Evolutionary conservation across 2,888 invertebrate species (phyloP).

Genomic region (Tupiocoris notatus): DNA sequence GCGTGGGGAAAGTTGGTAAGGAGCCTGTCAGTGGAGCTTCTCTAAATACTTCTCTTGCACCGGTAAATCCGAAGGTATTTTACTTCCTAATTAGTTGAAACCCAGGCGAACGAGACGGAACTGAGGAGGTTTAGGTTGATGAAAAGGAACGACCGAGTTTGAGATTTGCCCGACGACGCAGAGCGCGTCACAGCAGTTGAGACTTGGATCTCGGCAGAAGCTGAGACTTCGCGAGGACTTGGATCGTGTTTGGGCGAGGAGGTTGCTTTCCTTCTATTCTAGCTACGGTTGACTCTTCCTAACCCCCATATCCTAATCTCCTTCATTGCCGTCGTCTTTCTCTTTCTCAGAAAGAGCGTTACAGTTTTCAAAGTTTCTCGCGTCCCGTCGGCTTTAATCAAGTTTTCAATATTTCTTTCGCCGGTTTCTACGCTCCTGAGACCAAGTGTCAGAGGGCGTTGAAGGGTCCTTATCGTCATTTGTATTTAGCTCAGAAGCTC

Average conservation of each 20-base stretch:
- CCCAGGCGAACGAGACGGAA: not conserved
- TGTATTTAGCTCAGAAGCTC: not conserved
- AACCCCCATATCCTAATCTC: not conserved
- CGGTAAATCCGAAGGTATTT: not conserved
- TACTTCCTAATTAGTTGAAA: constrained; percentile 29
- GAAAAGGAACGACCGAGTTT: not conserved
- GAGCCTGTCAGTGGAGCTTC: not conserved
- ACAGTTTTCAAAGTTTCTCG: constrained; percentile 16
- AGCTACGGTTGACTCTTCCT: constrained; percentile 6
- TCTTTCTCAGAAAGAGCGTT: constrained; percentile 9
- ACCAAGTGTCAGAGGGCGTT: not conserved
- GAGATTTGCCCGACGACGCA: constrained; percentile 3
- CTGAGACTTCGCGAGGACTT: not conserved
- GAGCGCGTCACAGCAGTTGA: constrained; percentile 17
- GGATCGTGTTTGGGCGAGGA: not conserved
- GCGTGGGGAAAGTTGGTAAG: not conserved
- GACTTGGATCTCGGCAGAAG: not conserved
- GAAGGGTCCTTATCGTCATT: not conserved
- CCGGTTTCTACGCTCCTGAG: not conserved
- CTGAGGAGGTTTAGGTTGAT: not conserved
- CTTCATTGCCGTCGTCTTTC: not conserved
- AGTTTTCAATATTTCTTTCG: constrained; percentile 11
- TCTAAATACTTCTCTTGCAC: not conserved
- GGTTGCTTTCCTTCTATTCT: not conserved
- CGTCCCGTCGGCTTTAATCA: constrained; percentile 19